Conservation (phyloP, 2,888 invertebrate genomes). For the Choreutis nemorana region DNA sequence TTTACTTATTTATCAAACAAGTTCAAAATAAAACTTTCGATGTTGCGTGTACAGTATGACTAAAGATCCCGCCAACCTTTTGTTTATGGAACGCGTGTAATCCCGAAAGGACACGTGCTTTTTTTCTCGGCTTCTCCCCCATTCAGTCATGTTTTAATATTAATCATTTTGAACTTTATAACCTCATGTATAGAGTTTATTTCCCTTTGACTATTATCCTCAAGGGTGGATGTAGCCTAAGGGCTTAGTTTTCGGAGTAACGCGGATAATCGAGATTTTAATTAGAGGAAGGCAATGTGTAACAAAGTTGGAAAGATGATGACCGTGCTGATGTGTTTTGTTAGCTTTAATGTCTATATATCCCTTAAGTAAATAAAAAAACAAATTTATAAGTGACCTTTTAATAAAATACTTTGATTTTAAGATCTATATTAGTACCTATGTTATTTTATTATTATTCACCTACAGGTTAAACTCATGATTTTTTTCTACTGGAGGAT, state of each 20-base stretch:
- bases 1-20: too few relatives aligned
- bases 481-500: too few relatives aligned
- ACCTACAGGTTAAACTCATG: too few relatives aligned
- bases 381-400: slow-evolving; percentile 9
- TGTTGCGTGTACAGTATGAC: slow-evolving; percentile 4
- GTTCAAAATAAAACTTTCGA: too few relatives aligned
- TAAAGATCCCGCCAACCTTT: slow-evolving; percentile 36
- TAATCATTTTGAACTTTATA: slow-evolving; percentile 21
- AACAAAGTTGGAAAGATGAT: slow-evolving; percentile 23
- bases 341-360: background rate
- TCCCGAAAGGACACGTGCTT: slow-evolving; percentile 64
- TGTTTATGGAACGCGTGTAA: slow-evolving; percentile 59
- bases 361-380: slow-evolving; percentile 5
- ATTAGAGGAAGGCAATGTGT: slow-evolving; percentile 42
- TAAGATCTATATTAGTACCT: too few relatives aligned
- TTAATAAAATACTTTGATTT: too few relatives aligned
- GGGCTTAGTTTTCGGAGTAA: slow-evolving; percentile 51
- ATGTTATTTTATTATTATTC: too few relatives aligned
- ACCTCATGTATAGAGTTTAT: slow-evolving; percentile 15
- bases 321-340: slow-evolving; percentile 10
- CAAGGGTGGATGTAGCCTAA: slow-evolving; percentile 38
- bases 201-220: slow-evolving; percentile 11
- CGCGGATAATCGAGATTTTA: slow-evolving; percentile 58
- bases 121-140: slow-evolving; percentile 51
- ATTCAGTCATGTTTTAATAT: slow-evolving; percentile 13